A percentile compares a stretch with the other conserved stretches of the same genome.
phyloP scores from a whole-genome alignment of 2,888 invertebrate genomes.

The Perithous albicinctus region DNA sequence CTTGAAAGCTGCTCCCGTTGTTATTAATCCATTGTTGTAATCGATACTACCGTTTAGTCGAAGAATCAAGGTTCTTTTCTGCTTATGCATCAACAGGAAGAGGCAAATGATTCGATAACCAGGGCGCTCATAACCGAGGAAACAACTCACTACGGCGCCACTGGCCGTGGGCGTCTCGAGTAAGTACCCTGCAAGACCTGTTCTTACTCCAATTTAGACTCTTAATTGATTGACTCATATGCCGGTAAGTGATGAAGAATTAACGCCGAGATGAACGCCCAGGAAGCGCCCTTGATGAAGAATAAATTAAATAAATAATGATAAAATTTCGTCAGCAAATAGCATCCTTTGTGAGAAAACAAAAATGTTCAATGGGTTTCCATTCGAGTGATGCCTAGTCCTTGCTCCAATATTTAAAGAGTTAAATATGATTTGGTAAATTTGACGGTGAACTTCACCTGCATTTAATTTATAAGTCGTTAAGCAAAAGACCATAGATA shows the following conservation, averaged over 20 bases:
- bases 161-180: slow-evolving; percentile 84
- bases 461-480: neutral
- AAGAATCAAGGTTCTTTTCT: slow-evolving; percentile 82
- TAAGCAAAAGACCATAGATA: neutral
- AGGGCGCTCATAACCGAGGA: slow-evolving; percentile 87
- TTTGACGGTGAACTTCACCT: neutral
- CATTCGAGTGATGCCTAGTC: no score
- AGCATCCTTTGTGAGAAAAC: no score
- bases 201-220: slow-evolving; percentile 9
- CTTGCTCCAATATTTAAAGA: no score
- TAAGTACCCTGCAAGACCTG: slow-evolving; percentile 74
- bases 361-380: no score
- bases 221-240: neutral
- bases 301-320: no score
- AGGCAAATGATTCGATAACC: slow-evolving; percentile 87
- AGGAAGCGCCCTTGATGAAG: no score
- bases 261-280: no score
- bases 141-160: slow-evolving; percentile 71
- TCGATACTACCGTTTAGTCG: slow-evolving; percentile 82
- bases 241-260: no score
- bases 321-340: no score
- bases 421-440: no score
- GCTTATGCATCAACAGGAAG: slow-evolving; percentile 87
- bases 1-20: slow-evolving; percentile 54
- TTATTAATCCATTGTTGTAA: slow-evolving; percentile 73